Base-by-base conservation (phyloP, 2,888 invertebrate species). In the Aleiodes testaceus region DNA sequence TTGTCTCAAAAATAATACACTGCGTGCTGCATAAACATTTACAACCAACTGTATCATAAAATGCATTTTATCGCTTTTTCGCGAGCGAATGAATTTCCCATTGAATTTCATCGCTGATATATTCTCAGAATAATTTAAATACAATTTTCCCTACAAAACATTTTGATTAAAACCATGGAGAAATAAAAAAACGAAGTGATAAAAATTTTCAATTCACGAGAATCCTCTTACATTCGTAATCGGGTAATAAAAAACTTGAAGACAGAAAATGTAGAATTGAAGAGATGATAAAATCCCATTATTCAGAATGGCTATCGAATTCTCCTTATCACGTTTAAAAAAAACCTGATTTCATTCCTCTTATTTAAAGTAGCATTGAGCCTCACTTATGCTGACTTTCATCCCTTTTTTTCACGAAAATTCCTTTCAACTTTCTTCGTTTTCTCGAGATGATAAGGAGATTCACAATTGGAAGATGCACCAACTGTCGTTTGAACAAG, bases 1-100 rank as follows among this genome's bases (percentile, higher is more conserved):
- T n/a, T 53, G 26, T 53, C 26, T 26, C 20, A n/a, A 53, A 26
- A 53, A 22, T 26, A 36, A 36, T 36, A 36, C 36, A 22, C 9
- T 53, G 53, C 20, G 52, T 52, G 30, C 53, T 53, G 20, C 20
- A n/a, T 53, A 53, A 53, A 53, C 53, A 53, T 53, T 53, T 53
- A 53, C 53, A 53, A n/a, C 53, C n/a, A n/a, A 26, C 53, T 53
- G 53, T 3, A 53, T 53, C 53, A 30, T 53, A n/a, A 53, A 53
- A 26, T 12, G 36, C 2, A 3, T 20, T 53, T 53, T 53, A 53
- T 26, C n/a, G 12, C 14, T 53, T 26, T 30, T 53, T 30, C 26
- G 26, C 53, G 14, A 3, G n/a, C 53, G 11, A 36, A 6, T 36
- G 36, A 36, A 36, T 36, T 36, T 11, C 36, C 36, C 36, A 36